Evolutionary conservation across 2,113 vertebrate species (phyloP).

Genomic region (Craseonycteris thonglongyai): DNA sequence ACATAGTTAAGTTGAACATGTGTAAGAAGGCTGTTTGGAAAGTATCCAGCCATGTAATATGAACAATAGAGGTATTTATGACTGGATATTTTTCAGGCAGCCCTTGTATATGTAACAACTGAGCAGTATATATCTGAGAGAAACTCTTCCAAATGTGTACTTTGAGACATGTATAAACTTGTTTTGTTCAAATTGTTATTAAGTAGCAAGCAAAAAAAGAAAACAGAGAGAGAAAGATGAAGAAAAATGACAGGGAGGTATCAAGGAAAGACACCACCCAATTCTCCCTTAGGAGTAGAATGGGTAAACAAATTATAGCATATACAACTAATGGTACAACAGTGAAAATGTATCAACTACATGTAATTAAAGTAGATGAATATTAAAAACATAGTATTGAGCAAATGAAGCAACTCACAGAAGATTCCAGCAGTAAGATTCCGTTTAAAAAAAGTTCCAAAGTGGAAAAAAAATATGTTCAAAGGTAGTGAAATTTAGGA

Average conservation of each 20-base stretch:
- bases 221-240: neutral
- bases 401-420: neutral
- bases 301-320: neutral
- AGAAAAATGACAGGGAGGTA: too few species aligned
- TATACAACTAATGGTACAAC: neutral
- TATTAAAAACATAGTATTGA: neutral
- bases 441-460: neutral
- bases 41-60: too few species aligned
- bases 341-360: neutral
- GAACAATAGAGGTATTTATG: too few species aligned
- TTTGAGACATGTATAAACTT: neutral
- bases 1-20: neutral
- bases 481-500: constrained; percentile 11
- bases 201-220: neutral
- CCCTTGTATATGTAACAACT: neutral
- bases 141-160: neutral
- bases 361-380: neutral
- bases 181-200: neutral
- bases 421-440: neutral
- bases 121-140: neutral
- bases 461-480: neutral
- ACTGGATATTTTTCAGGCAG: too few species aligned
- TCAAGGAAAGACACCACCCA: neutral
- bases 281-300: neutral
- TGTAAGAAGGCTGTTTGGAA: too few species aligned